phyloP scores from a whole-genome alignment of 1,140 invertebrate genomes.

The Drosophila nasuta region DNA sequence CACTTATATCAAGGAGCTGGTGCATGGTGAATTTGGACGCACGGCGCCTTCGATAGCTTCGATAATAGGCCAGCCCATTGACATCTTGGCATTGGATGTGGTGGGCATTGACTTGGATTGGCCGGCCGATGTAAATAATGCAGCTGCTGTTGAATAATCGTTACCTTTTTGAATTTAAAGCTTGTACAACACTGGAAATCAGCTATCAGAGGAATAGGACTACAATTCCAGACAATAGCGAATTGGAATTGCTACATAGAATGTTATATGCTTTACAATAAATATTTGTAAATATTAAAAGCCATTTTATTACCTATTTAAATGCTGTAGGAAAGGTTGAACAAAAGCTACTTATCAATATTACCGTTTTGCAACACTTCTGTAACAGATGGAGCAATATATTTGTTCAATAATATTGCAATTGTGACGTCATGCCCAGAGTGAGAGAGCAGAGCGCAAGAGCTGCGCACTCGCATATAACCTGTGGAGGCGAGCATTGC shows the following conservation, averaged over 20 bases:
- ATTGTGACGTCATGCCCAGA: slow-evolving; percentile 25
- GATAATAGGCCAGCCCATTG: slow-evolving; percentile 89
- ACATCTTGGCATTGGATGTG: slow-evolving; percentile 90
- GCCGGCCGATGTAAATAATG: slow-evolving; percentile 86
- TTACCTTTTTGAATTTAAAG: not conserved
- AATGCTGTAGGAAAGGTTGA: no score
- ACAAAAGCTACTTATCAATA: no score
- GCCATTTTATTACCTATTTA: no score
- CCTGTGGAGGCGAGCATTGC: slow-evolving; percentile 5
- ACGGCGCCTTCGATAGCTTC: slow-evolving; percentile 89
- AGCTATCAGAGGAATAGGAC: not conserved
- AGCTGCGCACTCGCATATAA: not conserved
- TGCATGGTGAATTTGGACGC: slow-evolving; percentile 97
- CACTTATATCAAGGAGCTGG: slow-evolving; percentile 98
- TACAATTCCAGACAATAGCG: not conserved
- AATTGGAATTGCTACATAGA: not conserved
- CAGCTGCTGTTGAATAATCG: slow-evolving; percentile 36
- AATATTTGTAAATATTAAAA: not conserved
- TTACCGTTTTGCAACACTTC: no score
- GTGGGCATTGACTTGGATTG: slow-evolving; percentile 89
- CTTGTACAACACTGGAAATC: slow-evolving; percentile 23
- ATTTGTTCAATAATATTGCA: not conserved
- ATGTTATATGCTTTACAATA: not conserved
- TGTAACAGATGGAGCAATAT: no score
- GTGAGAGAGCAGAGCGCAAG: not conserved